phyloP scores from a whole-genome alignment of 2,113 vertebrate species.

The Bujurquina vittata region DNA sequence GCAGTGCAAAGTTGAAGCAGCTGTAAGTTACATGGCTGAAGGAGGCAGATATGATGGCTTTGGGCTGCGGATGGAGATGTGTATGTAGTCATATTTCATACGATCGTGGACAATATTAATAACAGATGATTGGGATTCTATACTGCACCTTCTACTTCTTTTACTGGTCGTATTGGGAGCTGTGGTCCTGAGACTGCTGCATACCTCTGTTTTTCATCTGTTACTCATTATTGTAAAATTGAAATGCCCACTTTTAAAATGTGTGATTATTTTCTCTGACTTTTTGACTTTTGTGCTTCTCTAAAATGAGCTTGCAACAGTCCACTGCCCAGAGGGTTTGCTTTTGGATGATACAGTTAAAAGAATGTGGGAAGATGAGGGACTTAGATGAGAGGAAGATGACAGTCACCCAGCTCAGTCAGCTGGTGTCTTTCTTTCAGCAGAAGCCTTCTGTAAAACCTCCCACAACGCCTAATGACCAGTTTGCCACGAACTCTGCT shows the following conservation, averaged over 20 bases:
- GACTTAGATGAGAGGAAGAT: slow-evolving; percentile 1
- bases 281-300: neutral
- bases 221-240: neutral
- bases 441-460: neutral
- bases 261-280: neutral
- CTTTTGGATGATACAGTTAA: neutral
- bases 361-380: neutral
- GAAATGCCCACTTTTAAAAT: neutral
- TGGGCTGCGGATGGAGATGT: neutral
- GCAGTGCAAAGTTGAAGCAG: neutral
- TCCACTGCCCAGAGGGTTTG: neutral
- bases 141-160: neutral
- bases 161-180: neutral
- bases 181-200: neutral
- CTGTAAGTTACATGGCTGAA: neutral
- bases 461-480: neutral
- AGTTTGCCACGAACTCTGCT: neutral
- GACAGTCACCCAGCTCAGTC: neutral
- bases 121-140: neutral
- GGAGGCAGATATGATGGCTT: neutral
- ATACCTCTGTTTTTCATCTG: neutral
- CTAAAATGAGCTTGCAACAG: neutral
- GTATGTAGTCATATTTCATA: neutral
- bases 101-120: neutral
- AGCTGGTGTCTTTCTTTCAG: no score